A percentile compares a stretch with the other conserved stretches of the same genome.
Conservation (phyloP, 2,797 vertebrate genomes). For the Corythornis leucogaster region DNA sequence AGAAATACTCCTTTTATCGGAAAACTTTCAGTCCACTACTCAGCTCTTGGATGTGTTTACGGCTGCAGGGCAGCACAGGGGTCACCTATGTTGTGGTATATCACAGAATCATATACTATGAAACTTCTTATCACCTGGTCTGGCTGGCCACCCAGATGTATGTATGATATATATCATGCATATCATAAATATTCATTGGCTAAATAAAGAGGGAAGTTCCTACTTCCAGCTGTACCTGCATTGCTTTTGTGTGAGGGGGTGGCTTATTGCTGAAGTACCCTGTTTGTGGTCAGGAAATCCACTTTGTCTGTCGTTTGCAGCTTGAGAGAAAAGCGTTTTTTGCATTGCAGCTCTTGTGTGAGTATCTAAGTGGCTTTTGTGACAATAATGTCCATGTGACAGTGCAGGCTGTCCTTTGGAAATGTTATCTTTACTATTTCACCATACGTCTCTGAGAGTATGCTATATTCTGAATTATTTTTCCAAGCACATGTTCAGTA, state of each 20-base stretch:
- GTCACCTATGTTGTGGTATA: background rate
- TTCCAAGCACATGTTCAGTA: background rate
- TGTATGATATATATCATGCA: no score
- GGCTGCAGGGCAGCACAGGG: background rate
- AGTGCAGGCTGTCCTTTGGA: background rate
- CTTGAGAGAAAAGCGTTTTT: background rate
- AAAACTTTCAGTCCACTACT: background rate
- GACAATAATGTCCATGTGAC: background rate
- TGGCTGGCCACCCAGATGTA: no score
- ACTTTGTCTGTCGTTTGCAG: background rate
- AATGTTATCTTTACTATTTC: background rate
- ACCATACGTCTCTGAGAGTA: background rate
- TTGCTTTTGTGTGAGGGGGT: background rate
- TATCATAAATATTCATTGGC: background rate
- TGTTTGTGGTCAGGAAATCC: background rate
- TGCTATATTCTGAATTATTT: background rate
- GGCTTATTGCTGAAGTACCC: background rate
- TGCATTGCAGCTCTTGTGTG: background rate
- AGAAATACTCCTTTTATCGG: background rate
- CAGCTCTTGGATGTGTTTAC: fast-evolving
- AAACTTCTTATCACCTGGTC: background rate
- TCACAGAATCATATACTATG: background rate
- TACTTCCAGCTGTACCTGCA: background rate
- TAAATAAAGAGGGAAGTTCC: background rate
- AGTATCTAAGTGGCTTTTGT: background rate